Base-by-base conservation (phyloP, 2,797 vertebrate genomes). In the Dendrocincla tyrannina region DNA sequence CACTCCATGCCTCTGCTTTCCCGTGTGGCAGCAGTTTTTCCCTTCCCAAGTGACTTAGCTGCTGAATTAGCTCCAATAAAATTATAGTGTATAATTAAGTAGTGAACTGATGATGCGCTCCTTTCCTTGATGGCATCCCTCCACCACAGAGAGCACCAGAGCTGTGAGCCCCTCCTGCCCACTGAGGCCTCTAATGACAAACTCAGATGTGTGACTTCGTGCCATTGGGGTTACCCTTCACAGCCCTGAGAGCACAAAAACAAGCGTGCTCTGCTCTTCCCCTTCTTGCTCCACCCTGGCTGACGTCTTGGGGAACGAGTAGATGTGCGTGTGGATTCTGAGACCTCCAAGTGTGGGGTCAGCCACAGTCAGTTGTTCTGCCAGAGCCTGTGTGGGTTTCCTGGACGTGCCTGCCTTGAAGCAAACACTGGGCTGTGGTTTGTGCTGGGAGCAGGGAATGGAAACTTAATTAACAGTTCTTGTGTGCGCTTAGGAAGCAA, bases 371-470 rank as follows among this genome's bases (percentile, higher is more conserved):
- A 27, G 49, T 72, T 73, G 16, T 35, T 68, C 23, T 42, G 32
- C 63, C 0, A 0, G n/a, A 67, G 84, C 16, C 81, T 27, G 13
- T 17, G 70, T 80, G 93, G 68, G 70, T 35, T 92, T 80, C 81
- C 25, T 69, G 86, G 69, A 30, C 52, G 1, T 7, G 30, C 44
- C 25, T 70, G 89, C 78, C 87, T 92, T 7, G 35, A 70, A 88
- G 78, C 78, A 77, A 33, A 32, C 50, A 3, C 16, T 32, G n/a
- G 78, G 58, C 64, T 74, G 84, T 83, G 92, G 84, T 93, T 91
- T 88, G 46, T 86, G 17, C 58, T 85, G 92, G 78, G 84, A 92
- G 27, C 53, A 74, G 58, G 78, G 81, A 88, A 42, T 92, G 78
- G 85, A 91, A 91, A 92, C 18, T 80, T 80, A 42, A 63, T 89